Conservation (phyloP, 2,797 vertebrate species). For the Protosalanx chinensis region DNA sequence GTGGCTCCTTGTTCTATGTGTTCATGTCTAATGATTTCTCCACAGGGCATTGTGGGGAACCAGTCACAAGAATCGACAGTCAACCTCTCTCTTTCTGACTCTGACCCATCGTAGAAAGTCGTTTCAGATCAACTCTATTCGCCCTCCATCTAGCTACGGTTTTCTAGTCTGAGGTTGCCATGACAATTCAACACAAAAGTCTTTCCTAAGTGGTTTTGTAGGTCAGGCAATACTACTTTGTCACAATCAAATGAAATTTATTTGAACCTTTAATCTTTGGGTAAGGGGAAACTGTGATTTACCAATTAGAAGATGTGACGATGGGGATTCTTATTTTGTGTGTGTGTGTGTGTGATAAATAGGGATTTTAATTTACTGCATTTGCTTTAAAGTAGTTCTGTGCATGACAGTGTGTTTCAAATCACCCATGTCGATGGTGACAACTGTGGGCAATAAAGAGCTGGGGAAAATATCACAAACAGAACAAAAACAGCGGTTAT, state of each 20-base stretch:
- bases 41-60: slow-evolving; percentile 9
- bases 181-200: slow-evolving; percentile 31
- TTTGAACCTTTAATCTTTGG: not conserved
- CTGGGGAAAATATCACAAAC: not conserved
- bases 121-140: not conserved
- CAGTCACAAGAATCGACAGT: not conserved
- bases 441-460: not conserved
- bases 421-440: not conserved
- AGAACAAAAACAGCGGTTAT: slow-evolving; percentile 16
- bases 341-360: not conserved
- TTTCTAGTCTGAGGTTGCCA: slow-evolving; percentile 38
- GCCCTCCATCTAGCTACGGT: slow-evolving; percentile 21
- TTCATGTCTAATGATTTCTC: not conserved
- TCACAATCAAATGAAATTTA: not conserved
- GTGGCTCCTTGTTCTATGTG: slow-evolving; percentile 12
- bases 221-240: slow-evolving; percentile 8
- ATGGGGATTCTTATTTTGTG: not conserved
- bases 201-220: slow-evolving; percentile 2
- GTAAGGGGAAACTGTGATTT: not conserved
- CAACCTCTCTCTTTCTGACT: slow-evolving; percentile 2
- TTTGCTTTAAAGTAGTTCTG: not conserved
- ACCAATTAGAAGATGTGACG: not conserved
- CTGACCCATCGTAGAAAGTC: not conserved
- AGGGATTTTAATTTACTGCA: not conserved
- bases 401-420: not conserved